Evolutionary conservation across 2,888 invertebrate species (phyloP), one percentile per base, ranked within the genome.

Genomic region (Tinea pellionella): DNA sequence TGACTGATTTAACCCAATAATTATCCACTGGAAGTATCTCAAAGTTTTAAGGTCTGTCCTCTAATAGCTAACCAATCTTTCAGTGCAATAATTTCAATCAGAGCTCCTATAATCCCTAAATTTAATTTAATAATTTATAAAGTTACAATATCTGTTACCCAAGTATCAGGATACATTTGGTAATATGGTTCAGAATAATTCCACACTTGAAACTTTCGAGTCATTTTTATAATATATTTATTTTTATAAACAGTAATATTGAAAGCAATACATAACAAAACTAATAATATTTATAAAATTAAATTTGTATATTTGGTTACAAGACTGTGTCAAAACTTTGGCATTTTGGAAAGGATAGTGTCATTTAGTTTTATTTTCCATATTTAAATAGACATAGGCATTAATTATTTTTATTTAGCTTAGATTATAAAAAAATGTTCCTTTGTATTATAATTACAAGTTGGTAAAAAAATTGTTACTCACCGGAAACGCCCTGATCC

Each of bases 401-500:
- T 41, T 41, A n/a, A 41, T 16, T 47, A 9, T 47, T 16, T 47
- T 47, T 47, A 37, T 37, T 41, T 41, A 3, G 41, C 41, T 41
- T 41, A 41, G 12, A 41, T 41, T 41, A 8, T 32, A 41, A n/a
- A 13, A 41, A 41, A 6, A 41, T 13, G 8, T 24, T 24, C 6
- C 2, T 24, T 6, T 6, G 6, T 24, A 24, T 24, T 24, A 24
- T 24, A 24, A 24, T 24, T 24, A n/a, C n/a, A 24, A 24, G 24
- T 2, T 3, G 24, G 6, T 24, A 24, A 24, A 24, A 24, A 24
- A 6, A 6, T 47, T 16, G 47, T 58, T 65, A 92, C 96, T 96
- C 89, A 98, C 97, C 81, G 98, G 97, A 89, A 98, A 98, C 69
- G 98, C 97, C 84, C 97, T 92, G 78, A 98, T 98, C 78, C 98